Percentiles rank a stretch among this genome's conserved stretches.
These are phyloP conservation scores for Microctenopoma steveboyesi DNA, from an alignment of 2,797 vertebrate genomes.

Conservation along the genomic window DNA sequence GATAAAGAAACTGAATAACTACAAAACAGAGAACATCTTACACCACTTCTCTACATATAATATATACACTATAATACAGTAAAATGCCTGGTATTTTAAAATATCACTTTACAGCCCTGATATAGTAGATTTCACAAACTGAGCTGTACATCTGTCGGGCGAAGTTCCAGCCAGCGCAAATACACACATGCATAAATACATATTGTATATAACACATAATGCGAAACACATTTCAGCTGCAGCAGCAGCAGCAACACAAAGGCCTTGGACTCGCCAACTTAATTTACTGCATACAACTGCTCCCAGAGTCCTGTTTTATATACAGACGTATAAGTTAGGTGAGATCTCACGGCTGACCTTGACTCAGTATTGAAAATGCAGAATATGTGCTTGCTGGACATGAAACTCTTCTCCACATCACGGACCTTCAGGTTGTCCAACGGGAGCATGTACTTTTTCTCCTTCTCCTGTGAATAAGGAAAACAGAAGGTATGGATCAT, in stretches of 20 bases:
- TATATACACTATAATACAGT: background rate
- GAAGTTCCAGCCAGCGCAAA: background rate
- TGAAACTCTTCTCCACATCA: slow-evolving; percentile 92
- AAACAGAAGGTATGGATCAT: slow-evolving; percentile 31
- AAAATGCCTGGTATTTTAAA: background rate
- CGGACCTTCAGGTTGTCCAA: slow-evolving; percentile 94
- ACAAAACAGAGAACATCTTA: slow-evolving; percentile 30
- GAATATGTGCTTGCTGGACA: slow-evolving; percentile 95
- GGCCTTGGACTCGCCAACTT: slow-evolving; percentile 31
- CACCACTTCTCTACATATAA: background rate
- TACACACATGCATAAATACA: slow-evolving; percentile 31
- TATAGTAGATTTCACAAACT: slow-evolving; percentile 1
- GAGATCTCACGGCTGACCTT: slow-evolving; percentile 63
- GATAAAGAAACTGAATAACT: slow-evolving; percentile 23
- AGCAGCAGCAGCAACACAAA: slow-evolving; percentile 22
- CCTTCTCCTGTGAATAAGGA: slow-evolving; percentile 86
- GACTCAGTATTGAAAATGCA: slow-evolving; percentile 96
- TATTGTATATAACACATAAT: slow-evolving; percentile 41
- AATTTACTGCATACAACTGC: slow-evolving; percentile 12
- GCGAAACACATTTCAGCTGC: slow-evolving; percentile 49
- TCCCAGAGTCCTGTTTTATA: slow-evolving; percentile 11
- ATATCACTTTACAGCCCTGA: background rate
- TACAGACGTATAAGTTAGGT: background rate
- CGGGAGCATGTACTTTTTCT: slow-evolving; percentile 95
- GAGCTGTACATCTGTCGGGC: slow-evolving; percentile 13